Conservation (phyloP, 2,113 vertebrate species). For the Gavialis gangeticus region DNA sequence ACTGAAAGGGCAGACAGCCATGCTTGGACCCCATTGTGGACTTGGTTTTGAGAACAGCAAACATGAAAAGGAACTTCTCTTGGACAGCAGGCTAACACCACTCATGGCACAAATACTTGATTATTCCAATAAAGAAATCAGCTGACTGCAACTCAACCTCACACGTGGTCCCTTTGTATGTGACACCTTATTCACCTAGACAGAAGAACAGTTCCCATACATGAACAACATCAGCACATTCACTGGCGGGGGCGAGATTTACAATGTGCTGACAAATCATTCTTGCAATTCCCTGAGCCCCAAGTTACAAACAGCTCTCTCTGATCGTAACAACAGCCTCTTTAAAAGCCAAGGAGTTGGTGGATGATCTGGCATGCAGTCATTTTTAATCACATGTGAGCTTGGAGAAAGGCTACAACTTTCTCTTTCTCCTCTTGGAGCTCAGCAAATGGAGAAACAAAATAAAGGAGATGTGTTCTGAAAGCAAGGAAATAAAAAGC, state of each 20-base stretch:
- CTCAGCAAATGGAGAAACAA: neutral
- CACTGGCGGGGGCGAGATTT: neutral
- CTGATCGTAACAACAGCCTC: neutral
- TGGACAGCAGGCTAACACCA: neutral
- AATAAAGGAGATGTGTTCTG: neutral
- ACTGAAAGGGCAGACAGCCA: neutral
- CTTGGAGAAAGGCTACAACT: neutral
- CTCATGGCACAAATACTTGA: too few species aligned
- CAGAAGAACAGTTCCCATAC: neutral
- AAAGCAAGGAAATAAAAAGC: neutral
- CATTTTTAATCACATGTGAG: neutral
- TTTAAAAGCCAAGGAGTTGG: neutral
- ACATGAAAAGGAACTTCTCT: neutral
- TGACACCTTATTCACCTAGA: neutral
- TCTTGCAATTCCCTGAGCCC: neutral
- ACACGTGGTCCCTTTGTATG: neutral
- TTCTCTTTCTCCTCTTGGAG: too few species aligned
- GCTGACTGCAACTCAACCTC: neutral
- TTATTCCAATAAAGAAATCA: neutral
- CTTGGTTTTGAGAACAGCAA: neutral
- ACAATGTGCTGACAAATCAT: neutral
- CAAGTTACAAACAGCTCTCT: neutral
- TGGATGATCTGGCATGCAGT: neutral
- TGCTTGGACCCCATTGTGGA: neutral
- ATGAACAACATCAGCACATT: neutral